Evolutionary conservation across 2,888 invertebrate genomes (phyloP), one percentile per base, ranked within the genome.

Genomic region (Cacoxenus indagator): DNA sequence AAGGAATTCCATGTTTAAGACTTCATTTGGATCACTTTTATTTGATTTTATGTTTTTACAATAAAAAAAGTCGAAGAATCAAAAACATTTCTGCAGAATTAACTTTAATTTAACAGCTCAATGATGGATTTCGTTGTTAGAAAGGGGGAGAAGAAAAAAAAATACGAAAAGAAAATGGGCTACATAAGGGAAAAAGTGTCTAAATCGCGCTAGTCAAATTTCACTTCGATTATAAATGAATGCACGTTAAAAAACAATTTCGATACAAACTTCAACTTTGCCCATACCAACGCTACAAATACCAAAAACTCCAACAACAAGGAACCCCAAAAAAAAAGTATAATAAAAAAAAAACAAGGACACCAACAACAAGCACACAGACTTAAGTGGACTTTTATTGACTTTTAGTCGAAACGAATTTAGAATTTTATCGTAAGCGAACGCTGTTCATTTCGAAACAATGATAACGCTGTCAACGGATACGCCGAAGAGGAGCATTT

Each of bases 161-260:
- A 14, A 29, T 14, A 57, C n/a, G 24, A 57, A 9, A 37, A 31
- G 5, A 9, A 51, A 22, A 51, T 19, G 8, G 17, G 17, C n/a
- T n/a, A 51, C 17, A 51, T 17, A 51, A 51, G 17, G 8, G 22
- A 51, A 5, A 59, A 37, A 19, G 22, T 59, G 19, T 59, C 31
- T 14, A 54, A 24, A 54, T 54, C 37, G 54, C 54, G 17, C n/a
- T 19, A 59, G 29, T 59, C 31, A 59, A 37, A 37, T 14, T 59
- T 37, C 17, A 59, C 31, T 31, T 31, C 19, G 37, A 59, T 31
- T 31, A 62, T 62, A 62, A 83, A 80, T 80, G 83, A 75, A 73
- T 76, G 73, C 81, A 81, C 81, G 82, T 80, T 80, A 81, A 82
- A 80, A 82, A 80, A 82, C 80, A 82, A 80, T 82, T 80, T 79